These are phyloP conservation scores for Stictonetta naevosa DNA, from an alignment of 2,113 vertebrate genomes.

Conservation along the genomic window DNA sequence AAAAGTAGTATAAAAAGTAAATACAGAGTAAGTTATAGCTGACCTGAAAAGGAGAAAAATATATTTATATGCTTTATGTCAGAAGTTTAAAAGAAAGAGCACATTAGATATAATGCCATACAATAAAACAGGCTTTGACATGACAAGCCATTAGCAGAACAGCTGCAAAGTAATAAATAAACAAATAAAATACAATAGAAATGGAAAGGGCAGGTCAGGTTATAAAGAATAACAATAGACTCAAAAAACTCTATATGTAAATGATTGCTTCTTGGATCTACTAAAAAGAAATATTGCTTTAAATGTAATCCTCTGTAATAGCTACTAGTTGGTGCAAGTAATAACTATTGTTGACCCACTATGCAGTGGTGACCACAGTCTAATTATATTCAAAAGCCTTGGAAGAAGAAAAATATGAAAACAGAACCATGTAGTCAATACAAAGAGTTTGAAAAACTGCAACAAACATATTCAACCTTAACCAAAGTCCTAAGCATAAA, in stretches of 20 bases:
- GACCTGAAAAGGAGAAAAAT: constrained; percentile 21
- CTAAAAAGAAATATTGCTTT: background rate
- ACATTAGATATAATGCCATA: background rate
- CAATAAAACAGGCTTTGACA: constrained; percentile 41
- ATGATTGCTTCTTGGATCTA: background rate
- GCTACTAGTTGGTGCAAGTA: background rate
- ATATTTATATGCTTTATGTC: background rate
- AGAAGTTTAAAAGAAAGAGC: constrained; percentile 33
- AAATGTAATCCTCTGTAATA: background rate
- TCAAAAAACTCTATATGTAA: background rate
- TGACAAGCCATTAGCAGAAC: constrained; percentile 53
- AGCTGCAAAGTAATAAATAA: constrained; percentile 6
- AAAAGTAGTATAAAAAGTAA: background rate
- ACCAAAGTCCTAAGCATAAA: background rate
- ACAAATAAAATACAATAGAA: constrained; percentile 5
- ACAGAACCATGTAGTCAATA: background rate
- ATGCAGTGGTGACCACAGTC: background rate
- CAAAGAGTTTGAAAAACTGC: background rate
- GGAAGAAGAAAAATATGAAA: background rate
- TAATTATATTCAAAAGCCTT: background rate
- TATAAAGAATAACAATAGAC: background rate
- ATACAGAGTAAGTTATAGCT: background rate
- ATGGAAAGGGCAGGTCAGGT: constrained; percentile 3
- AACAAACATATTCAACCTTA: background rate
- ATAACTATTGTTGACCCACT: background rate